phyloP scores from a whole-genome alignment of 2,797 vertebrate species.

The Leptodactylus fallax region DNA sequence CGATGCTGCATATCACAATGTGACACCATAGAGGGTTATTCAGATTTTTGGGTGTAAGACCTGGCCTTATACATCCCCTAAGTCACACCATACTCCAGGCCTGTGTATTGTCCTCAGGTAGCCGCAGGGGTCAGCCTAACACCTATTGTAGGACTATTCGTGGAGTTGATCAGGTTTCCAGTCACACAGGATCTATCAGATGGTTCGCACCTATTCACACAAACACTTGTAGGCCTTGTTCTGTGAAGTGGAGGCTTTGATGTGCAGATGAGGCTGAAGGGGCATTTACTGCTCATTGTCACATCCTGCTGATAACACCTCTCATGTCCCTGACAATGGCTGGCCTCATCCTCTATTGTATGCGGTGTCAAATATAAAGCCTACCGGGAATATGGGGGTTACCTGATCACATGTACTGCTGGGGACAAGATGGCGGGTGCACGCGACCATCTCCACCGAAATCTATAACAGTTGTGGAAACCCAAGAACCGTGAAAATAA shows the following conservation, averaged over 20 bases:
- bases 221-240: background rate
- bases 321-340: background rate
- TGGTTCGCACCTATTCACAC: background rate
- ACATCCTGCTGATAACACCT: slow-evolving; percentile 6
- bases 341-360: background rate
- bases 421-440: no score
- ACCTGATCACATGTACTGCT: no score
- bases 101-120: no score
- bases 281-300: slow-evolving; percentile 30
- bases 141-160: background rate
- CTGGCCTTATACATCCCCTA: background rate
- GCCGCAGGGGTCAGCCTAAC: no score
- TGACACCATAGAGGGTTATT: no score
- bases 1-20: no score
- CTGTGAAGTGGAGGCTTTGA: slow-evolving; percentile 6
- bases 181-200: slow-evolving; percentile 17
- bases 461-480: no score
- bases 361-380: background rate
- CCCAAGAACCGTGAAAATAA: no score
- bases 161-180: background rate
- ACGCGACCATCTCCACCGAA: no score
- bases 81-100: background rate
- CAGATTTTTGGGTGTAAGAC: no score
- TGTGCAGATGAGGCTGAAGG: slow-evolving; percentile 15
- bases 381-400: background rate